Percentiles rank a stretch among this genome's conserved stretches.
phyloP scores from a whole-genome alignment of 2,797 vertebrate genomes.

The Danio jaintianensis region DNA sequence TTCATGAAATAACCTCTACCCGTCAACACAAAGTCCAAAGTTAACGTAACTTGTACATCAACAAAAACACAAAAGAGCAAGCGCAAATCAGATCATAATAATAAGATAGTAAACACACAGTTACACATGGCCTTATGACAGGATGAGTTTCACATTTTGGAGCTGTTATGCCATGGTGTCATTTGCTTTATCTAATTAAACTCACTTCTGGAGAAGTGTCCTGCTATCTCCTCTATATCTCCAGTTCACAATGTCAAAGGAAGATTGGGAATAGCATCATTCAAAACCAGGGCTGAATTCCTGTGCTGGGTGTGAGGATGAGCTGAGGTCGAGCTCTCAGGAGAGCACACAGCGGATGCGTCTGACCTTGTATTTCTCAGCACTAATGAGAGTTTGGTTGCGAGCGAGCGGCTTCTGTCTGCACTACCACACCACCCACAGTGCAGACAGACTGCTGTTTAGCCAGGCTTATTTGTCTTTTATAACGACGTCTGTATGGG shows the following conservation, averaged over 20 bases:
- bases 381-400: slow-evolving; percentile 29
- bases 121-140: neutral
- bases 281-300: slow-evolving; percentile 19
- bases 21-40: too few relatives aligned
- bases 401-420: slow-evolving; percentile 31
- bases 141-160: neutral
- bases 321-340: slow-evolving; percentile 18
- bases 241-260: neutral
- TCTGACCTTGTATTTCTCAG: slow-evolving; percentile 19
- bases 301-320: slow-evolving; percentile 8
- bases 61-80: too few relatives aligned
- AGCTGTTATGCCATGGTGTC: slow-evolving; percentile 10
- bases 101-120: neutral
- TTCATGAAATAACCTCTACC: too few relatives aligned
- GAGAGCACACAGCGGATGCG: neutral
- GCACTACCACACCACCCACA: slow-evolving; percentile 19
- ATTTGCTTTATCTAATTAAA: slow-evolving; percentile 24
- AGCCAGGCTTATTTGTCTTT: neutral
- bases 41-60: too few relatives aligned
- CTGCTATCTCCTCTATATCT: slow-evolving; percentile 17
- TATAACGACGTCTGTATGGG: neutral
- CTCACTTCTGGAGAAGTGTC: slow-evolving; percentile 19
- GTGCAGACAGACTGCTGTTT: neutral
- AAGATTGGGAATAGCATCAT: slow-evolving; percentile 7
- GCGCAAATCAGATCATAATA: too few relatives aligned